Evolutionary conservation across 2,797 vertebrate genomes (phyloP).

Genomic region (Ceryle rudis): DNA sequence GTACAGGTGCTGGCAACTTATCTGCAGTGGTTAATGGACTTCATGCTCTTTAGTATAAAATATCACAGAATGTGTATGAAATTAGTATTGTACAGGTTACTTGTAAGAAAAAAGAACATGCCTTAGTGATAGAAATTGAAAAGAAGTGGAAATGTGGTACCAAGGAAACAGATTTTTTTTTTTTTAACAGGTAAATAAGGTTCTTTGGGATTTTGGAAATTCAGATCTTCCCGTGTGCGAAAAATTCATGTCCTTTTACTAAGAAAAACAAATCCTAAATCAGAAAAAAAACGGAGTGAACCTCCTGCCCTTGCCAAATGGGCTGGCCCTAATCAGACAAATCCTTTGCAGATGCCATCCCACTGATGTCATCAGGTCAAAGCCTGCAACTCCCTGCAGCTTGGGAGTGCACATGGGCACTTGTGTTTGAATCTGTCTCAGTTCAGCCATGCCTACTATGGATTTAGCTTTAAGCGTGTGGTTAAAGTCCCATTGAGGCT

Average conservation of each 20-base stretch:
- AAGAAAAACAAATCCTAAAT: not conserved
- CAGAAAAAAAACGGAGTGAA: not conserved
- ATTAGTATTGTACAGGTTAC: not conserved
- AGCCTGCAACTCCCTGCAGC: not conserved
- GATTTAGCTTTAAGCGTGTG: not conserved
- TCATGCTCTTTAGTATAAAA: not conserved
- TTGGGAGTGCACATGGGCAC: rapidly evolving
- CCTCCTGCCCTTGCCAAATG: rapidly evolving
- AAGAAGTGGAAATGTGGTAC: not conserved
- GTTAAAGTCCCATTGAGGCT: not conserved
- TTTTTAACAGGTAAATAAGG: not conserved
- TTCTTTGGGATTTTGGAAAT: not conserved
- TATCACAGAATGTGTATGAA: not conserved
- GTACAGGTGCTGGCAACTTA: not conserved
- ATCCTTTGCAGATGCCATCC: not conserved
- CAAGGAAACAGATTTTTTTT: not conserved
- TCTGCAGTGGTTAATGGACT: not conserved
- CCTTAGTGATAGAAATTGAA: not conserved
- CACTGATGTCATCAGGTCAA: not conserved
- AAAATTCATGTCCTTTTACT: not conserved
- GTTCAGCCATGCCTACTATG: not conserved
- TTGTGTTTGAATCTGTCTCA: rapidly evolving
- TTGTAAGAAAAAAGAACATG: not conserved
- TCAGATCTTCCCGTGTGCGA: not conserved
- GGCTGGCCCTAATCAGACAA: too few relatives aligned